Conservation (phyloP, 2,888 invertebrate genomes). For the Drosophila percnosoma region DNA sequence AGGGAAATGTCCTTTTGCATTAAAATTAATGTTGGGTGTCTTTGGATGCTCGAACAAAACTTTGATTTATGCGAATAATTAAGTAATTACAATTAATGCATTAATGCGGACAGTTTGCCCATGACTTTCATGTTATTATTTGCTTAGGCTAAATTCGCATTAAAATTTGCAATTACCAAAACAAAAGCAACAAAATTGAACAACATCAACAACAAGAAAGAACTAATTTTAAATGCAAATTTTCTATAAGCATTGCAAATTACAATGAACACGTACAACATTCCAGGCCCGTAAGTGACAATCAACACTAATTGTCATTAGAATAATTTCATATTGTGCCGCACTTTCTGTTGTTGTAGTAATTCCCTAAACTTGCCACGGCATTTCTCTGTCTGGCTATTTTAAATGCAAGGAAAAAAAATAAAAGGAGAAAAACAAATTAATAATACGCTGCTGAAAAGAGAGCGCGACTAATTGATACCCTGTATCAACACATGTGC, state of each 20-base stretch:
- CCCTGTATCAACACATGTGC: constrained; percentile 1
- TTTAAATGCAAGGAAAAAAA: constrained; percentile 74
- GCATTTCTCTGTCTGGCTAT: constrained; percentile 68
- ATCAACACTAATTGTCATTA: constrained; percentile 81
- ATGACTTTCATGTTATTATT: constrained; percentile 64
- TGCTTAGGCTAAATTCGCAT: constrained; percentile 54
- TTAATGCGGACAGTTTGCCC: constrained; percentile 53
- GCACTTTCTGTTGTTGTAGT: constrained; percentile 46
- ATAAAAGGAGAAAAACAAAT: constrained; percentile 16
- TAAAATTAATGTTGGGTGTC: constrained; percentile 41
- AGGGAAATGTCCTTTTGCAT: constrained; percentile 45
- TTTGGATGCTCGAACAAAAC: constrained; percentile 39
- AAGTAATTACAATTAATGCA: constrained; percentile 73
- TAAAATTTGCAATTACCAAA: constrained; percentile 46
- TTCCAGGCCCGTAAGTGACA: constrained; percentile 71
- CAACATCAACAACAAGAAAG: constrained; percentile 32
- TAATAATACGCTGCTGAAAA: not conserved
- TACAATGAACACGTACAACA: constrained; percentile 63
- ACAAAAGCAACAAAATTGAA: constrained; percentile 23
- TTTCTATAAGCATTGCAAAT: constrained; percentile 62
- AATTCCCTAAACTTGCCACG: constrained; percentile 77
- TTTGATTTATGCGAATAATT: constrained; percentile 76
- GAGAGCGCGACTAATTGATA: not conserved
- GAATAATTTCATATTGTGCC: constrained; percentile 76
- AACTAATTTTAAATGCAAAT: constrained; percentile 77